Evolutionary conservation across 2,888 invertebrate species (phyloP).

Genomic region (Homarus gammarus): DNA sequence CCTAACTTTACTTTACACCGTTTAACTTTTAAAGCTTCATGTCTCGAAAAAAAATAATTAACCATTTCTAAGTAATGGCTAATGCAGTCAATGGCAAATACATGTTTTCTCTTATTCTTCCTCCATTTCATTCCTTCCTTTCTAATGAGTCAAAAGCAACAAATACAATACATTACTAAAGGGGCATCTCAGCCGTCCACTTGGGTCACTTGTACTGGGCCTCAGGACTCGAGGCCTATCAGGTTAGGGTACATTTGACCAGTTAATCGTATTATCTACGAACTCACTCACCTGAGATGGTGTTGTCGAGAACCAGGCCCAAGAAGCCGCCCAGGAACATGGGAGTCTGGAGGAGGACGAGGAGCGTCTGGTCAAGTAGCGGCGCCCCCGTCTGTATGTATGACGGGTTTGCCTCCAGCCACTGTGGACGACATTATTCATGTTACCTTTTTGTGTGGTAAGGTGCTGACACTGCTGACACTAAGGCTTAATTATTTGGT

Average conservation of each 20-base stretch:
- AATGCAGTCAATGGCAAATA: too few species aligned
- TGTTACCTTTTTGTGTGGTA: neutral
- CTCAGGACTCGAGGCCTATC: too few species aligned
- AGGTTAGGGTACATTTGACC: neutral
- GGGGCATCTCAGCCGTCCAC: too few species aligned
- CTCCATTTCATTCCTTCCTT: neutral
- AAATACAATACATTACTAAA: too few species aligned
- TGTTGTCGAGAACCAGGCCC: constrained; percentile 87
- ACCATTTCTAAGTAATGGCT: too few species aligned
- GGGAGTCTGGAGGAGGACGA: constrained; percentile 84
- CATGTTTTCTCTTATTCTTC: constrained; percentile 35
- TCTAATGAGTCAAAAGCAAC: neutral
- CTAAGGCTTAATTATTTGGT: neutral
- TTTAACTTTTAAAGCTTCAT: too few species aligned
- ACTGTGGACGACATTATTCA: constrained; percentile 18
- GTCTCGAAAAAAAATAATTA: too few species aligned
- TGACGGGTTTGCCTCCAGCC: constrained; percentile 56
- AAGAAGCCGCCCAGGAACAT: constrained; percentile 87
- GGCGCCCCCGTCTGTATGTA: constrained; percentile 58
- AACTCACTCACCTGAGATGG: constrained; percentile 84
- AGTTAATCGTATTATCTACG: neutral
- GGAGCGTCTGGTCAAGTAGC: constrained; percentile 77
- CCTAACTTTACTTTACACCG: too few species aligned
- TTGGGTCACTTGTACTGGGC: neutral
- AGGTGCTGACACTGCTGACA: neutral